These are phyloP conservation scores for Neomorphus geoffroyi DNA, from an alignment of 2,797 vertebrate genomes.

Conservation along the genomic window DNA sequence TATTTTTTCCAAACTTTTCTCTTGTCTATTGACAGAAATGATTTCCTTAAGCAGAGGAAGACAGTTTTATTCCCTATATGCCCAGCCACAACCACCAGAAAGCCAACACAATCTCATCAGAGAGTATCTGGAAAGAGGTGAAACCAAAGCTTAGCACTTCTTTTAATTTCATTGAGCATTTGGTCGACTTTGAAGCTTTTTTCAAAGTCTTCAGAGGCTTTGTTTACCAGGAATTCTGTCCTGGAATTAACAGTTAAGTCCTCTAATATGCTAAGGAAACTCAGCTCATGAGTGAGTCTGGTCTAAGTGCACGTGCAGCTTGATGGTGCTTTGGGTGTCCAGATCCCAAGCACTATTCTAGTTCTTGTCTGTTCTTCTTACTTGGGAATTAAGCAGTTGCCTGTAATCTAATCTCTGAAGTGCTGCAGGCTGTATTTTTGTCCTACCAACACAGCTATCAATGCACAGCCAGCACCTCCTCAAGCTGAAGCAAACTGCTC, in stretches of 20 bases:
- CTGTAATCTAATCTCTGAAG: neutral
- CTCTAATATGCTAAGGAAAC: neutral
- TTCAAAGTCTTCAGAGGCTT: neutral
- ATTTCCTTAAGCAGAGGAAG: neutral
- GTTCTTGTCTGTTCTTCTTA: neutral
- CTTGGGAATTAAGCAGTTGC: neutral
- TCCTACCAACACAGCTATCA: neutral
- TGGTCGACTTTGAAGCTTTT: neutral
- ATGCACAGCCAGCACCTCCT: neutral
- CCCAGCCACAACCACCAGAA: neutral
- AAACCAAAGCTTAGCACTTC: neutral
- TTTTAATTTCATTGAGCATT: neutral
- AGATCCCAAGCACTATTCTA: neutral
- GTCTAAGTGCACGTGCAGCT: rapidly evolving
- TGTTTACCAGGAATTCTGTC: neutral
- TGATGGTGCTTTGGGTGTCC: neutral
- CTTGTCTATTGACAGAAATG: neutral
- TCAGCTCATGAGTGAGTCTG: neutral
- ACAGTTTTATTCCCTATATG: neutral
- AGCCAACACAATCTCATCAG: neutral
- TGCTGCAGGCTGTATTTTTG: neutral
- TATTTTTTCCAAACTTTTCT: neutral
- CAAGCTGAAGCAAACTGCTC: neutral
- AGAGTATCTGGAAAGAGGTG: neutral
- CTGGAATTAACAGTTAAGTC: neutral